phyloP scores from a whole-genome alignment of 1,140 invertebrate genomes.

The Acromyrmex echinatior region DNA sequence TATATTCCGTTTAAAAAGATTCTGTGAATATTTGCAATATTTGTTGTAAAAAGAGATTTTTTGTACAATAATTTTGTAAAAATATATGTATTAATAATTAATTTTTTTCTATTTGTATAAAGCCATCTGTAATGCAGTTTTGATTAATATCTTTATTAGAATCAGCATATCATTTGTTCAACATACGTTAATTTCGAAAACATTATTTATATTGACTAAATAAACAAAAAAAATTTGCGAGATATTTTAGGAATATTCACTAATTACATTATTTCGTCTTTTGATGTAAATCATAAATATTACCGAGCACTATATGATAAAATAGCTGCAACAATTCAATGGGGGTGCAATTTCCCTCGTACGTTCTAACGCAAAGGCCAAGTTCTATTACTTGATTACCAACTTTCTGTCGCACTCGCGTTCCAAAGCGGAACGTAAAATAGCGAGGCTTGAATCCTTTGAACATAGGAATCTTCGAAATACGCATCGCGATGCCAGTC shows the following conservation, averaged over 20 bases:
- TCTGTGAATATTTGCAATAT: not conserved
- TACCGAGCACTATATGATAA: not conserved
- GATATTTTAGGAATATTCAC: not conserved
- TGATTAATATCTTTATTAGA: not conserved
- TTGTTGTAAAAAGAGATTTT: not conserved
- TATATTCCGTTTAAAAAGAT: not conserved
- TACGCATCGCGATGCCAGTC: not conserved
- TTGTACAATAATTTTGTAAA: not conserved
- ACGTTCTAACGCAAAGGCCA: not conserved
- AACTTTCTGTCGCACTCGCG: slow-evolving; percentile 1
- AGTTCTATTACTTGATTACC: slow-evolving; percentile 53
- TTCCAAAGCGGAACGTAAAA: slow-evolving; percentile 30
- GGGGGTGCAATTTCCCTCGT: not conserved
- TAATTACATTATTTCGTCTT: not conserved
- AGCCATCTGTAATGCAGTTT: not conserved
- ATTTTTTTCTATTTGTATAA: not conserved
- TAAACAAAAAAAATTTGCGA: not conserved
- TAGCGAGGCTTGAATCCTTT: slow-evolving; percentile 23
- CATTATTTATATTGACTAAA: not conserved
- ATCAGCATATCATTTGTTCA: not conserved
- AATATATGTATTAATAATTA: not conserved
- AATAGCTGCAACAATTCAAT: slow-evolving; percentile 45
- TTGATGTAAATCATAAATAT: not conserved
- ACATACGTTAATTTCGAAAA: not conserved
- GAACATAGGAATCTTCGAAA: slow-evolving; percentile 42